A percentile compares a stretch with the other conserved stretches of the same genome.
Evolutionary conservation across 2,888 invertebrate species (phyloP).

Genomic region (Troides aeacus): DNA sequence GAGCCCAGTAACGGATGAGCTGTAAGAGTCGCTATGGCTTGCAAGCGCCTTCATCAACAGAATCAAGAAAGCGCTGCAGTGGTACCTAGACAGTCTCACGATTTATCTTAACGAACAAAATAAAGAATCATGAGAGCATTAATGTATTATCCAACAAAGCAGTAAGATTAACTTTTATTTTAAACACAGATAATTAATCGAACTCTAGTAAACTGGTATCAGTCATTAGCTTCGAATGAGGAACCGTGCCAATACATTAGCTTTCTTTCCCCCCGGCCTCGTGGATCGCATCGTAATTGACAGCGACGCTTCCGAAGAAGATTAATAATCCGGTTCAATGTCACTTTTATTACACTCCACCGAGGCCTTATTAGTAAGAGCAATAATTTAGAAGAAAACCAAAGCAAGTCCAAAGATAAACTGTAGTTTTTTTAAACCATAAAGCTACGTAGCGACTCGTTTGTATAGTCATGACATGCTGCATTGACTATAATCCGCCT

Average conservation of each 20-base stretch:
- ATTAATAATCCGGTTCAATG: slow-evolving; percentile 35
- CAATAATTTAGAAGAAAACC: background rate
- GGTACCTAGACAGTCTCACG: no score
- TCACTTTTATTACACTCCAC: slow-evolving; percentile 15
- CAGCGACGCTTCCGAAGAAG: slow-evolving; percentile 36
- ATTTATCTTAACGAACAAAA: no score
- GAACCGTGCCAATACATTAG: slow-evolving; percentile 42
- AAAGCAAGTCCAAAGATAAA: background rate
- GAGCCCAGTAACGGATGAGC: no score
- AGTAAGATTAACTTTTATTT: background rate
- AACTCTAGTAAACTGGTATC: background rate
- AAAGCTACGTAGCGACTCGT: no score
- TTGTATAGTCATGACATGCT: no score
- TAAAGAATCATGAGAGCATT: no score
- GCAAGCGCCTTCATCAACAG: no score
- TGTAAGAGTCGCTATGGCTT: no score
- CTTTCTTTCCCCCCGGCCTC: slow-evolving; percentile 47
- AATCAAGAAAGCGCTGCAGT: no score
- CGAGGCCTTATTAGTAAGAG: background rate
- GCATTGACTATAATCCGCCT: no score
- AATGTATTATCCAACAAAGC: background rate
- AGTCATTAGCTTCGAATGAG: slow-evolving; percentile 35
- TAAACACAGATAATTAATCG: background rate
- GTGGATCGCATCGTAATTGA: slow-evolving; percentile 28
- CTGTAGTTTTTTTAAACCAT: no score